Base-by-base conservation (phyloP, 92 coral and sea anemone species). In the Heteractis magnifica region DNA sequence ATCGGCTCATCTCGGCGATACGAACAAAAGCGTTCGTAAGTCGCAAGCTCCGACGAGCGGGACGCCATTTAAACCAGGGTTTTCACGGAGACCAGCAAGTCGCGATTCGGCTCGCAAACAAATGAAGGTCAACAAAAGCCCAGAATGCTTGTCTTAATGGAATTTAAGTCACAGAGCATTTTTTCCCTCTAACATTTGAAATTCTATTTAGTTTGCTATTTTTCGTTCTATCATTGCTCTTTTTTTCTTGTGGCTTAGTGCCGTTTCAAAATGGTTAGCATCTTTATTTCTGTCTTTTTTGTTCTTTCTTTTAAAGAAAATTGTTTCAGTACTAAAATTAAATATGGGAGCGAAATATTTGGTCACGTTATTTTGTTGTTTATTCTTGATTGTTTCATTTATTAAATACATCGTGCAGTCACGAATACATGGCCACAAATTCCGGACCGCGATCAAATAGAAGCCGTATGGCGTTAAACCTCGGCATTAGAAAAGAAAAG, bases 81-180 rank as follows among this genome's bases (percentile, higher is more conserved):
- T 65, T 70, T 20, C 59, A 21, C 88, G 88, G 18, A 77, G 65
- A 51, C 82, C 88, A 23, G 82, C 88, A 9, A 71, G 88, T 41
- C 82, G 88, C 4, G 88, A 76, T 3, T 85, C 88, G 21, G 83
- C 52, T 64, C 70, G 65, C 3, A 64, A 10, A 12, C 44, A 68
- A 6, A 41, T 68, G 6, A 68, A 68, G 49, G 49, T 23, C 4
- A 68, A 62, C 70, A 62, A 68, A 68, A 68, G 73, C 16, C 73
- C 73, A 7, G 73, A 68, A 68, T 68, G 73, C 49, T 20, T 68
- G 48, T 20, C 73, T 9, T 68, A 34, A 34, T 1, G 44, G 44
- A 34, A 34, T 34, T 34, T 34, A 34, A 34, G 2, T 34, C 44
- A 26, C 26, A 34, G 44, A 34, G 44, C 44, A 34, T 34, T 34